Conservation (phyloP, 2,113 vertebrate species). For the Pomatostomus ruficeps region DNA sequence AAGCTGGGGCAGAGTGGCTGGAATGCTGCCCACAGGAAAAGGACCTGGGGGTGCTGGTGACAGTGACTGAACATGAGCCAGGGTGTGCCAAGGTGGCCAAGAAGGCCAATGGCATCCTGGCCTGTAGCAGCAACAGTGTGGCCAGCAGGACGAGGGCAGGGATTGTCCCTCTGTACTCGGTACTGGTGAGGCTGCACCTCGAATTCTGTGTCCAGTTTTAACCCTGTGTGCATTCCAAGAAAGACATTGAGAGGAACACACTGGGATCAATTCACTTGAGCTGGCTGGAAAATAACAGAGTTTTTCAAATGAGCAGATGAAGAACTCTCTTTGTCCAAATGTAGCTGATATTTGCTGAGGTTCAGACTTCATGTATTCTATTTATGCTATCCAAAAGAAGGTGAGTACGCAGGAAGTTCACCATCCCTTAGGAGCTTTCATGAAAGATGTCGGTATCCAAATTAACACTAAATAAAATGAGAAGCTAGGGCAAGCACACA, state of each 20-base stretch:
- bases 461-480: neutral
- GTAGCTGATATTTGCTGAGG: neutral
- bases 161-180: fast-evolving
- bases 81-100: neutral
- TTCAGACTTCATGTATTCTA: neutral
- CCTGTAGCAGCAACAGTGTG: neutral
- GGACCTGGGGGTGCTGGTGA: neutral
- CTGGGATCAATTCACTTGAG: neutral
- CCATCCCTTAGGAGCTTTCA: neutral
- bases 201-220: neutral
- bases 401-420: neutral
- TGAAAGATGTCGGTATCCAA: neutral
- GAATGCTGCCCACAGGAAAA: neutral
- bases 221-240: neutral
- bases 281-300: neutral
- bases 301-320: neutral
- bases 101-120: neutral
- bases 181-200: fast-evolving
- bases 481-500: neutral
- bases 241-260: neutral
- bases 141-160: no score
- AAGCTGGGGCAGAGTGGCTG: neutral
- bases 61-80: neutral
- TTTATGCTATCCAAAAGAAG: neutral
- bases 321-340: neutral